Evolutionary conservation across 2,113 vertebrate species (phyloP).

Genomic region (Potamarius usumacintae): DNA sequence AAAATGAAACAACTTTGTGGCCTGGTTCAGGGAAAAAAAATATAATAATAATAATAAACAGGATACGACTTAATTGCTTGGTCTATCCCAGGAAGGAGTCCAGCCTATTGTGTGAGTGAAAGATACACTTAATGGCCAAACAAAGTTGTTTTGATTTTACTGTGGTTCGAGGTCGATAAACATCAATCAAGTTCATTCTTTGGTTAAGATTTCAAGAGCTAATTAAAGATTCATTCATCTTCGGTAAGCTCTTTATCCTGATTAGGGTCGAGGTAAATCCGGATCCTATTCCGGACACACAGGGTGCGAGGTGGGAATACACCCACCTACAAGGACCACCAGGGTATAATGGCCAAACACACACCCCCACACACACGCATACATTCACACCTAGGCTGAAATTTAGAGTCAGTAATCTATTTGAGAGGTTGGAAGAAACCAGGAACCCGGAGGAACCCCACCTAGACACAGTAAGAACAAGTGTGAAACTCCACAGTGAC

Average conservation of each 20-base stretch:
- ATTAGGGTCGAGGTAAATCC: background rate
- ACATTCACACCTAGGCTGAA: background rate
- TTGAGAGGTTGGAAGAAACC: background rate
- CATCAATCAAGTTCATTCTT: background rate
- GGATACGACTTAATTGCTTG: background rate
- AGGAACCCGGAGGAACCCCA: background rate
- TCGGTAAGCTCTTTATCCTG: background rate
- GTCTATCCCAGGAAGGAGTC: background rate
- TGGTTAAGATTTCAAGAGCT: background rate
- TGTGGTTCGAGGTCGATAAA: background rate
- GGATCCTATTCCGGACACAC: background rate
- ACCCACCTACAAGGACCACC: background rate
- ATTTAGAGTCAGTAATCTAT: background rate
- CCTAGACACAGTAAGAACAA: background rate
- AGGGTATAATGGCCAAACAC: background rate
- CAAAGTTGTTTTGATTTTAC: background rate
- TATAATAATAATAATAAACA: background rate
- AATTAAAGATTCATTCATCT: background rate
- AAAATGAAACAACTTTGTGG: conserved; percentile 6
- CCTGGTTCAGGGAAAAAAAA: background rate
- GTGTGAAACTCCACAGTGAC: background rate
- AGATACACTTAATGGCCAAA: background rate
- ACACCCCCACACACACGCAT: background rate
- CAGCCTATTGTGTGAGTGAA: background rate
- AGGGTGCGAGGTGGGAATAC: background rate